Percentiles rank a stretch among this genome's conserved stretches.
Conservation (phyloP, 2,113 vertebrate genomes). For the Leiothrix lutea region DNA sequence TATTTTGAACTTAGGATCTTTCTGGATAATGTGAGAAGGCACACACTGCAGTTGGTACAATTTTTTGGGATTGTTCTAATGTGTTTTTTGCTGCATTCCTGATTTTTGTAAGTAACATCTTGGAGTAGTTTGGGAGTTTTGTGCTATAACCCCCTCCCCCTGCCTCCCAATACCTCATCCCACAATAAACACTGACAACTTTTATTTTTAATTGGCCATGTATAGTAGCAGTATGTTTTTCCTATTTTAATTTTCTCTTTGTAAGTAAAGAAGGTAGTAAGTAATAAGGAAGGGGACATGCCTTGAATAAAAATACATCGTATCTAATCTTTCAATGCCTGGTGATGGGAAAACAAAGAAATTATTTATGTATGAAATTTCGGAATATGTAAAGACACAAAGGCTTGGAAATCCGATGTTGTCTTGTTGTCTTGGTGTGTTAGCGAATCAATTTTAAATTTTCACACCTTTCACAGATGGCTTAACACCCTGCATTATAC, state of each 20-base stretch:
- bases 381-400: not conserved
- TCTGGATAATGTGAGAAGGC: not conserved
- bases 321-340: not conserved
- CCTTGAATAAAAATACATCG: not conserved
- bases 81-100: not conserved
- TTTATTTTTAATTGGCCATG: not conserved
- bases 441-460: not conserved
- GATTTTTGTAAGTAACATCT: not conserved
- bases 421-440: not conserved
- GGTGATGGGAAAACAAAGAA: not conserved
- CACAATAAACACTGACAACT: not conserved
- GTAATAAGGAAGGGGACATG: not conserved
- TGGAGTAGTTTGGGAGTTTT: not conserved
- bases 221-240: not conserved
- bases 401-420: not conserved
- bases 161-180: rapidly evolving
- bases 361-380: not conserved
- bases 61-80: not conserved
- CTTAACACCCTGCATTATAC: not conserved
- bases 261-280: not conserved
- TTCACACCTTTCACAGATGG: not conserved
- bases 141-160: not conserved
- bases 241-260: not conserved
- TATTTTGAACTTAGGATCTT: not conserved
- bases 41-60: not conserved